phyloP scores from a whole-genome alignment of 2,113 vertebrate genomes.

The Lepus europaeus region DNA sequence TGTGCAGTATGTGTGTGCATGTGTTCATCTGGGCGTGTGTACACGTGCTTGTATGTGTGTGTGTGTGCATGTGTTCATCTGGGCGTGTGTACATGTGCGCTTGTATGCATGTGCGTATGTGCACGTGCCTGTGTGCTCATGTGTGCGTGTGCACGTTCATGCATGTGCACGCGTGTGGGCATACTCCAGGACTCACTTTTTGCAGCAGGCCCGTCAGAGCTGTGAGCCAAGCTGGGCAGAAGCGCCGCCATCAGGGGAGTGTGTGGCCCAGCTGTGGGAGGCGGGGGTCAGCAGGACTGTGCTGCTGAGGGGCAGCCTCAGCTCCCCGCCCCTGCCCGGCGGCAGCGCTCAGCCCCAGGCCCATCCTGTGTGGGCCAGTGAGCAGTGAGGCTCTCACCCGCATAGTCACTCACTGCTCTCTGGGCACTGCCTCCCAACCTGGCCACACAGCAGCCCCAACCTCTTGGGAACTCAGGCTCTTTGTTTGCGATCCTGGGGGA shows the following conservation, averaged over 20 bases:
- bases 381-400: background rate
- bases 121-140: too few relatives aligned
- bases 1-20: too few relatives aligned
- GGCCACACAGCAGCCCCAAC: accelerated
- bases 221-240: background rate
- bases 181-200: background rate
- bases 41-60: too few relatives aligned
- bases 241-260: background rate
- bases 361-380: accelerated
- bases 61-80: background rate
- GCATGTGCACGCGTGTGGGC: background rate
- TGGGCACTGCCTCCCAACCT: background rate
- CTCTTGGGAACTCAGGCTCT: background rate
- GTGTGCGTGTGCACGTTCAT: too few relatives aligned
- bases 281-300: background rate
- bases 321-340: background rate
- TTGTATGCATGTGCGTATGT: too few relatives aligned
- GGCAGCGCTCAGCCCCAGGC: background rate
- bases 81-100: too few relatives aligned
- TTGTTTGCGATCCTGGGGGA: background rate
- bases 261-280: background rate
- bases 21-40: too few relatives aligned
- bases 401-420: background rate
- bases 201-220: background rate
- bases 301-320: background rate